Conservation (phyloP, 2,113 vertebrate genomes). For the Plecturocebus donacophilus region DNA sequence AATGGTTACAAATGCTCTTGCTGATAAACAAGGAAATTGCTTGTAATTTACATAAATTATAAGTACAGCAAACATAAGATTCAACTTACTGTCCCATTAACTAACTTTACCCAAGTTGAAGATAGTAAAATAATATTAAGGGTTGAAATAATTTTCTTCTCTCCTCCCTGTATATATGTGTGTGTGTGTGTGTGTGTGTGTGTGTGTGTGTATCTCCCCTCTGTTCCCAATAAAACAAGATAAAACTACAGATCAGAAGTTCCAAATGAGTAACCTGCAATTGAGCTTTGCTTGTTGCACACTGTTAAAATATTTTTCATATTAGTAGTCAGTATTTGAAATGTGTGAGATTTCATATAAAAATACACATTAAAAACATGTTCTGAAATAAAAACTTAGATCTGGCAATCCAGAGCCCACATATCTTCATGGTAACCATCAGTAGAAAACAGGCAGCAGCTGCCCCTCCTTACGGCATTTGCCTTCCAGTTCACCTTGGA, state of each 20-base stretch:
- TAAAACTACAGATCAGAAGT: neutral
- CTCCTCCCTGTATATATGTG: no score
- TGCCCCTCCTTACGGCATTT: neutral
- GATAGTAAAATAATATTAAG: neutral
- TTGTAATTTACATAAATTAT: neutral
- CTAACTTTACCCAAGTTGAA: neutral
- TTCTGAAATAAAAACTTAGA: neutral
- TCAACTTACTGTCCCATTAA: neutral
- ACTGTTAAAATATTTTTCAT: constrained; percentile 32
- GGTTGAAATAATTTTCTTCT: neutral
- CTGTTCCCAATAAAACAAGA: neutral
- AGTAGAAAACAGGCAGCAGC: neutral
- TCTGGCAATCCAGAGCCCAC: neutral
- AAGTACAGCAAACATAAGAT: neutral
- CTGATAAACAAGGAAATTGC: neutral
- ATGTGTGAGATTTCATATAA: neutral
- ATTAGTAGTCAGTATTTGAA: constrained; percentile 44
- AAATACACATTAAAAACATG: neutral
- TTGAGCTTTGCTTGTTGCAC: neutral
- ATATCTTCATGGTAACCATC: neutral
- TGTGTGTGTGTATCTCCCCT: no score
- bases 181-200: no score
- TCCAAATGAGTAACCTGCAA: neutral
- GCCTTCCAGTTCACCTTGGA: neutral
- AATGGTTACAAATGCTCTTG: neutral